Conservation (phyloP, 2,797 vertebrate genomes). For the Valencia hispanica region DNA sequence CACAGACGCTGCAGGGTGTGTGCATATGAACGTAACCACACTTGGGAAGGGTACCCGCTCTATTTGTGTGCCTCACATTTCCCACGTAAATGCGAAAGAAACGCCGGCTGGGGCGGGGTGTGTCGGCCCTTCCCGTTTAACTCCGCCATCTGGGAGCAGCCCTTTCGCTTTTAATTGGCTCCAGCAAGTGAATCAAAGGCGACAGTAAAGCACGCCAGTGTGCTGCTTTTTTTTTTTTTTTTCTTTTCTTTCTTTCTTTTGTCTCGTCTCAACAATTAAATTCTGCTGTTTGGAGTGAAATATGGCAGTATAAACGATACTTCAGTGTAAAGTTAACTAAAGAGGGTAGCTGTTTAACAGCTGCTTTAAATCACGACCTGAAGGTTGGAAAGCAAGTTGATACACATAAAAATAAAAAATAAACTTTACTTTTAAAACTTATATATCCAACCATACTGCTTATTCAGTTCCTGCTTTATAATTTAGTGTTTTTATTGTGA, state of each 20-base stretch:
- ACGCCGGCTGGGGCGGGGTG: slow-evolving; percentile 49
- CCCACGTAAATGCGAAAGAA: slow-evolving; percentile 66
- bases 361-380: slow-evolving; percentile 18
- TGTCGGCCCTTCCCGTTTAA: slow-evolving; percentile 49
- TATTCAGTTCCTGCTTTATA: neutral
- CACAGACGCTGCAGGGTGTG: slow-evolving; percentile 71
- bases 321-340: slow-evolving; percentile 10
- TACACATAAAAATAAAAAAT: too few species aligned
- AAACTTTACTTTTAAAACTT: too few species aligned
- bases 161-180: slow-evolving; percentile 40
- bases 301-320: neutral
- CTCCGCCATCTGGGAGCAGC: slow-evolving; percentile 58
- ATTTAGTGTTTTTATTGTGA: neutral
- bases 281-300: slow-evolving; percentile 16
- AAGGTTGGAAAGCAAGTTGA: slow-evolving; percentile 1
- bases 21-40: slow-evolving; percentile 67
- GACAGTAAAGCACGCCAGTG: slow-evolving; percentile 40
- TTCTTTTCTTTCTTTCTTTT: neutral
- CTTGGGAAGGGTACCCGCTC: slow-evolving; percentile 68
- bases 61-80: slow-evolving; percentile 77
- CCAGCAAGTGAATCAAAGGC: slow-evolving; percentile 49
- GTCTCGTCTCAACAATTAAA: slow-evolving; percentile 46
- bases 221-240: slow-evolving; percentile 18
- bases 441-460: neutral
- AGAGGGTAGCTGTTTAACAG: slow-evolving; percentile 35